Evolutionary conservation across 2,888 invertebrate species (phyloP), one percentile per base, ranked within the genome.

Genomic region (Leucophenga montana): DNA sequence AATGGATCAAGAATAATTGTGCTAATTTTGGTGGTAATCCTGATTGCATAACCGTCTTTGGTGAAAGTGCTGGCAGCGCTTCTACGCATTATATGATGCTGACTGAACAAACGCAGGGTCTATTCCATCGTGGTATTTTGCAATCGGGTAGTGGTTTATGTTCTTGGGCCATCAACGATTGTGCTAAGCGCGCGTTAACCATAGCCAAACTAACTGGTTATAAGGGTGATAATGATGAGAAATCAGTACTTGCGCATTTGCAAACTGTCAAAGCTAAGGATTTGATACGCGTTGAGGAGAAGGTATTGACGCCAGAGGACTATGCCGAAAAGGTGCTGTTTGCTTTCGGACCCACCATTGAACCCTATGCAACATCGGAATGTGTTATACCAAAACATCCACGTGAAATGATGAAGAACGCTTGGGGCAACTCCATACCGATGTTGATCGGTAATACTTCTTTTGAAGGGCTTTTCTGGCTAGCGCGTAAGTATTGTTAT

Each of bases 1-100:
- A 88, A 77, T 91, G 91, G 91, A 85, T 91, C 0, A 89, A 90
- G 74, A 87, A 86, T 53, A 91, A 91, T 75, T 89, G 90, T 39
- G 71, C 80, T 27, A 83, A 84, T 39, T 91, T 91, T 78, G 89
- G 90, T 61, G 91, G 91, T 1, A 89, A 91, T 85, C 87, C 90
- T 0, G 84, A 89, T 64, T 91, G 91, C 76, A 90, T 89, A 1
- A 91, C 90, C 0, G 85, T 91, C 0, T 90, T 90, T 73, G 91
- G 91, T 1, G 89, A 90, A 77, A 91, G 91, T 77, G 90, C 90
- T 44, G 91, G 91, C 1, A 89, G 79, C 9, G 89, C 87, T 3
- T 87, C 89, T 1, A 88, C 89, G 0, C 89, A 91, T 73, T 89
- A 88, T 68, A 85, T 90, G 79, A 87, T 90, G 81, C 75, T 90